Evolutionary conservation across 2,113 vertebrate species (phyloP), one percentile per base, ranked within the genome.

Genomic region (Blennius ocellaris): DNA sequence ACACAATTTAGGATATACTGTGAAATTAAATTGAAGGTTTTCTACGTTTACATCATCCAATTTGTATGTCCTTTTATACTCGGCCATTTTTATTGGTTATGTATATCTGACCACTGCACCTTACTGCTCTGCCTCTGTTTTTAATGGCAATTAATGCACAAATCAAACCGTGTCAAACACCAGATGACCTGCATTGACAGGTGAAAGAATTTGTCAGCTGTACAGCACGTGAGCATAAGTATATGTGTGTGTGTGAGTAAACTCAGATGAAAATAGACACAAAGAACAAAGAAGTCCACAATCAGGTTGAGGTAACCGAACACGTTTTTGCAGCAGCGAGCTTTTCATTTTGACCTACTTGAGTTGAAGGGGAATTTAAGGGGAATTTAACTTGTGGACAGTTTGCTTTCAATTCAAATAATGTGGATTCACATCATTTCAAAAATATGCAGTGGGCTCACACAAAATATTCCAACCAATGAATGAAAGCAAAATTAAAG

Each of bases 241-340:
- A 30, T n/a, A n/a, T 61, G 80, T 81, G 78, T 21, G 57, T 44
- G 52, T 14, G 45, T 0, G 62, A 55, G 57, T 38, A 45, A 82
- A 56, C 57, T 40, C 48, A 10, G 80, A 79, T 71, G 68, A 57
- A 90, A 90, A 90, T 89, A 90, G 77, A 85, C 71, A 86, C 80
- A 88, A 89, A 86, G 80, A 76, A 69, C 86, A 79, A 79, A 82
- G 78, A 88, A 88, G 85, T 51, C 37, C 78, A 73, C 69, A 80
- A 61, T 81, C 78, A 59, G 47, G 54, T 72, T 83, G 44, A 72
- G 12, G 57, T 41, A 70, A 38, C 8, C 11, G 44, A 30, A 52
- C 71, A 53, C 64, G 70, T 78, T 82, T 78, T 60, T 50, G 48
- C 59, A 64, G 66, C 8, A 57, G 16, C 30, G 9, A 55, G 36